These are phyloP conservation scores for fruit fly (Drosophila melanogaster) DNA, from an alignment of 1,140 invertebrate genomes.

Conservation along the genomic window Release_6_plus_ISO1_MT NT_033779.5:6797001-6797500, in stretches of 20 bases:
- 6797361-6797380: no score
- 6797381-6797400: no score
- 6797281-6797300: not conserved
- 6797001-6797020: slow-evolving; percentile 8
- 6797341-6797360: no score
- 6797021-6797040: slow-evolving; percentile 6
- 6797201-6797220: slow-evolving; percentile 81
- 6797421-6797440: no score
- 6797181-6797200: slow-evolving; percentile 63
- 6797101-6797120: slow-evolving; percentile 12
- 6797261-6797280: not conserved
- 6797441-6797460: no score
- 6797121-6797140: slow-evolving; percentile 22
- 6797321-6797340: no score
- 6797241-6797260: not conserved
- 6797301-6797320: not conserved
- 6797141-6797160: slow-evolving; percentile 53
- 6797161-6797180: slow-evolving; percentile 25
- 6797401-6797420: no score
- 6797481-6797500: no score
- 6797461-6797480: no score
- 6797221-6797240: slow-evolving; percentile 60
- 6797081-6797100: slow-evolving; percentile 59
- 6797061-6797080: slow-evolving; percentile 76
- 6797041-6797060: slow-evolving; percentile 50